A percentile compares a stretch with the other conserved stretches of the same genome.
These are phyloP conservation scores for Lydus trimaculatus DNA, from an alignment of 2,888 invertebrate species.

Conservation along the genomic window DNA sequence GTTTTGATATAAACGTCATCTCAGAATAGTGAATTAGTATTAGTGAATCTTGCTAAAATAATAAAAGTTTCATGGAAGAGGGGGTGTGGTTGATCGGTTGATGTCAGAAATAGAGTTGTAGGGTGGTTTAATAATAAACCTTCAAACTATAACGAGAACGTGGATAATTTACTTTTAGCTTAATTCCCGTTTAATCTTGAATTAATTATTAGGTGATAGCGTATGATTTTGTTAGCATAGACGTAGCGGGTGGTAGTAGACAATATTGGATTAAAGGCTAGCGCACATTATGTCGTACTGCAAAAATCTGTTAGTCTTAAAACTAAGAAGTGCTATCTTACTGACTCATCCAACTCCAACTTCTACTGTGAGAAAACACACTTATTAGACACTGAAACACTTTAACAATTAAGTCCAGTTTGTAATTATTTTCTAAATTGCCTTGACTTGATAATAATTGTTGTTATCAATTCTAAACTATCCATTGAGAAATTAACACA, in stretches of 20 bases:
- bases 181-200: not conserved
- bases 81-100: not conserved
- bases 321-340: too few species aligned
- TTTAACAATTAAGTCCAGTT: not conserved
- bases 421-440: not conserved
- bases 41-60: not conserved
- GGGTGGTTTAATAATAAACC: not conserved
- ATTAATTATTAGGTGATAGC: not conserved
- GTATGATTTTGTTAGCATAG: not conserved
- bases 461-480: not conserved
- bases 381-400: too few species aligned
- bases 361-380: too few species aligned
- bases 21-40: not conserved
- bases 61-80: not conserved
- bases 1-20: not conserved
- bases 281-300: too few species aligned
- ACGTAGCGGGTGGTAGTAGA: not conserved
- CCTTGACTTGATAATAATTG: not conserved
- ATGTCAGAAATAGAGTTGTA: not conserved
- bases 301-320: too few species aligned
- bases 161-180: not conserved
- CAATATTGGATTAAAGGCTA: too few species aligned
- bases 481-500: not conserved
- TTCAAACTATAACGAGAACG: not conserved
- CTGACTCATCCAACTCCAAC: too few species aligned